Percentiles rank a stretch among this genome's conserved stretches.
These are phyloP conservation scores for Masnerella sp. DNA, from an alignment of 2,888 invertebrate species.

Conservation along the genomic window DNA sequence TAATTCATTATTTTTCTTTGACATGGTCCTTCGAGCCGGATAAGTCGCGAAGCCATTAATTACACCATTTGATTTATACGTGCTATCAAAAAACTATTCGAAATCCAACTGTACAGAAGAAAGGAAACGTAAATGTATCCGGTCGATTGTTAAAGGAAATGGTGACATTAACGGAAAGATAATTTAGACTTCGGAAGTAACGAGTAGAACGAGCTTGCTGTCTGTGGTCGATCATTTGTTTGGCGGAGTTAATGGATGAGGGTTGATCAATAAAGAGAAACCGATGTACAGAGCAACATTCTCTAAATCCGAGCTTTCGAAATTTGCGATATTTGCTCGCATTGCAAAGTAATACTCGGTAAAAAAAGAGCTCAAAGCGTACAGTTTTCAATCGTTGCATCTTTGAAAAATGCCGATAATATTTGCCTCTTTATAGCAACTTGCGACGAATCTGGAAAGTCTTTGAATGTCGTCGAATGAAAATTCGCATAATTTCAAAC, in stretches of 20 bases:
- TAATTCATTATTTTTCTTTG: too few relatives aligned
- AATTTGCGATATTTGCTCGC: conserved; percentile 10
- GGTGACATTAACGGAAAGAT: conserved; percentile 36
- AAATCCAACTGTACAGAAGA: too few relatives aligned
- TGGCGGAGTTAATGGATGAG: conserved; percentile 47
- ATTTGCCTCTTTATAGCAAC: background rate
- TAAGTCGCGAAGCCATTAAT: too few relatives aligned
- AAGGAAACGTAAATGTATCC: conserved; percentile 23
- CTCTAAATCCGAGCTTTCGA: conserved; percentile 14
- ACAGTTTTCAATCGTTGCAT: background rate
- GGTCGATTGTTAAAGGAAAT: conserved; percentile 26
- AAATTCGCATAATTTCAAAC: too few relatives aligned
- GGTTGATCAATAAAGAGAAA: conserved; percentile 42
- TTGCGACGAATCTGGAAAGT: too few relatives aligned
- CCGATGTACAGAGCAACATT: conserved; percentile 18
- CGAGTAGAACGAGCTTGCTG: conserved; percentile 31
- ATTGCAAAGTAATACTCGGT: background rate
- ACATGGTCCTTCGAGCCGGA: too few relatives aligned
- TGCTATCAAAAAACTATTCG: too few relatives aligned
- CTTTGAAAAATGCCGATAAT: background rate
- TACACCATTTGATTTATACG: too few relatives aligned
- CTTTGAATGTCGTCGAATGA: too few relatives aligned
- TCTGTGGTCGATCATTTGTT: conserved; percentile 51
- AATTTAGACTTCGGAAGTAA: conserved; percentile 45
- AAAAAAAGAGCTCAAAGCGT: background rate